Base-by-base conservation (phyloP, 2,113 vertebrate species). In the Xiphorhynchus elegans region DNA sequence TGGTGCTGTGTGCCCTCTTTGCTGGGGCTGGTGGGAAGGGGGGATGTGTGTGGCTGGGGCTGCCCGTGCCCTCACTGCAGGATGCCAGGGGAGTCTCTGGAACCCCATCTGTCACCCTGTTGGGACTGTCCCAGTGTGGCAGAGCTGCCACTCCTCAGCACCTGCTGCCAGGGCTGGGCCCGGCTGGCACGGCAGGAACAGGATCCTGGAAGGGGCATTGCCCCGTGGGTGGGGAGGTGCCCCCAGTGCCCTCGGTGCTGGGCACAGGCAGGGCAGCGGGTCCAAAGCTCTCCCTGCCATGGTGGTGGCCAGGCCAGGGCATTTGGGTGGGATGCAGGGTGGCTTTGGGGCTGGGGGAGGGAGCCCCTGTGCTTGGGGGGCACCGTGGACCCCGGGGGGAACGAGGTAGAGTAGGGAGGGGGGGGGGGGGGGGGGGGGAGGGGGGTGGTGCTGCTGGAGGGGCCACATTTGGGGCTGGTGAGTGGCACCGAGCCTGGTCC, bases 401-500 rank as follows among this genome's bases (percentile, higher is more conserved):
- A 35, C 0, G 4, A n/a, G 47, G 53, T 84, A 73, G 92, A 83
- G 63, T 81, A 77, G 73, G 58, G 31, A 29, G 9, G 10, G 73
- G 75, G 86, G 21, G 23, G 78, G 23, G 55, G 40, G n/a, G 66
- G 37, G 0, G 4, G 18, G 53, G 58, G 47, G 39, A 55, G 17
- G 0, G 1, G n/a, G 44, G 52, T 3, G 4, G 82, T 3, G 3
- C 50, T 53, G 60, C 17, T 18, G 4, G 33, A 44, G 40, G 46
- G 29, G 24, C 10, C 3, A 2, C 28, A 3, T 8, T 26, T 25
- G 6, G 19, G 40, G 11, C 15, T 53, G 62, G 28, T 3, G 31
- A 9, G 35, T 0, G 0, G 56, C 28, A 35, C 28, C 5, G 0
- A 0, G 6, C 0, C 0, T 0, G 2, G 29, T 12, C 19, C 3